Conservation (phyloP, 2,888 invertebrate species). For the Athetis lepigone region DNA sequence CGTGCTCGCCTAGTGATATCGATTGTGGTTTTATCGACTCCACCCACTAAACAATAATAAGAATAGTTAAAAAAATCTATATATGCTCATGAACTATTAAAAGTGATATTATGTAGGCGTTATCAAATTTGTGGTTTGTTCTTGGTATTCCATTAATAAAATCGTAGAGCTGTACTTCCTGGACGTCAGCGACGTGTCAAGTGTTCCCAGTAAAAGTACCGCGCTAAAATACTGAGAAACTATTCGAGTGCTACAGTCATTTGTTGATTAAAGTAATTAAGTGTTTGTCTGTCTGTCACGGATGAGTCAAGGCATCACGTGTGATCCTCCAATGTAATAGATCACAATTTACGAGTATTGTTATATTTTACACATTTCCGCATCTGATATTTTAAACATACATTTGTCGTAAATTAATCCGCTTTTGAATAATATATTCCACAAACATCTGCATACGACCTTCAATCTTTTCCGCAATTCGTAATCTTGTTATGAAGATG, state of each 20-base stretch:
- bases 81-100: conserved; percentile 34
- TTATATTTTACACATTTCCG: conserved; percentile 67
- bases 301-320: conserved; percentile 72
- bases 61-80: conserved; percentile 27
- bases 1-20: conserved; percentile 5
- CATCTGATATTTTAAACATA: conserved; percentile 70
- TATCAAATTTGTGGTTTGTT: conserved; percentile 28
- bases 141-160: conserved; percentile 40
- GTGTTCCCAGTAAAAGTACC: conserved; percentile 51
- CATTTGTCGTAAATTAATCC: conserved; percentile 61
- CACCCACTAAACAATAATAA: conserved; percentile 35
- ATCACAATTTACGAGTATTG: conserved; percentile 62
- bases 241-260: conserved; percentile 70
- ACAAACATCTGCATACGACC: conserved; percentile 69
- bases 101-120: conserved; percentile 41
- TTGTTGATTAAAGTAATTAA: conserved; percentile 71
- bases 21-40: conserved; percentile 27
- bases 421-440: conserved; percentile 56
- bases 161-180: conserved; percentile 52
- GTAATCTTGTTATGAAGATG: conserved; percentile 74
- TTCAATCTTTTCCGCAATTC: conserved; percentile 78
- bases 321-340: conserved; percentile 58
- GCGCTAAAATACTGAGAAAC: conserved; percentile 66
- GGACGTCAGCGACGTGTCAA: conserved; percentile 34
- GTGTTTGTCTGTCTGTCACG: conserved; percentile 65